A percentile compares a stretch with the other conserved stretches of the same genome.
phyloP scores from a whole-genome alignment of 2,888 invertebrate species.

The Tipula confusa region DNA sequence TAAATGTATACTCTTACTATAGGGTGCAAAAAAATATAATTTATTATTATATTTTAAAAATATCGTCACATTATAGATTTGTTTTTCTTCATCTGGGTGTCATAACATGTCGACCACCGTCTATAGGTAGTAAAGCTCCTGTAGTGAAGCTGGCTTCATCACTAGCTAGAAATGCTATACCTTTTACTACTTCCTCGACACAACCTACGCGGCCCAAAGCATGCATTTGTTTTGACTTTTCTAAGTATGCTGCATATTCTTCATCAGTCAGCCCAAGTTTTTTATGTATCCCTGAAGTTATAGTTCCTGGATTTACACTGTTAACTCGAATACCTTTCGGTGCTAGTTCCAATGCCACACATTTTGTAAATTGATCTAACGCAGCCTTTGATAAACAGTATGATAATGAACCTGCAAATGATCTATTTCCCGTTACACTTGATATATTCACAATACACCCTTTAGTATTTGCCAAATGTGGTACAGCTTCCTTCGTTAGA shows the following conservation, averaged over 20 bases:
- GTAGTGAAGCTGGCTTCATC: constrained; percentile 77
- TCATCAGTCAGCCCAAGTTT: constrained; percentile 67
- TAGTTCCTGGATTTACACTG: constrained; percentile 84
- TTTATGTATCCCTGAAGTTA: constrained; percentile 74
- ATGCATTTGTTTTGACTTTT: constrained; percentile 73
- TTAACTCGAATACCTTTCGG: constrained; percentile 74
- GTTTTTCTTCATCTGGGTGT: constrained; percentile 62
- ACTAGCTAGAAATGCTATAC: constrained; percentile 80
- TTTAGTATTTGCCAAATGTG: constrained; percentile 68
- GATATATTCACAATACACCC: constrained; percentile 86
- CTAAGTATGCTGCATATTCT: constrained; percentile 70
- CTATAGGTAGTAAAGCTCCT: constrained; percentile 76
- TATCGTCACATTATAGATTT: constrained; percentile 36
- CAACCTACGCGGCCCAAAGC: constrained; percentile 76
- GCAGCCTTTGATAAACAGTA: constrained; percentile 88
- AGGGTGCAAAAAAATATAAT: neutral
- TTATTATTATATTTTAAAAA: neutral
- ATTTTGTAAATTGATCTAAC: constrained; percentile 84
- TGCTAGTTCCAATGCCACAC: constrained; percentile 76
- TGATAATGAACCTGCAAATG: constrained; percentile 77
- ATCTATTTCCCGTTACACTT: constrained; percentile 76
- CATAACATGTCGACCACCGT: constrained; percentile 85
- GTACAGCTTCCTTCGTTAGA: constrained; percentile 72
- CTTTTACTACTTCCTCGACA: constrained; percentile 72
- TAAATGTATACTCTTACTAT: no score